These are phyloP conservation scores for Hetaerina americana DNA, from an alignment of 1,140 invertebrate genomes.

Conservation along the genomic window DNA sequence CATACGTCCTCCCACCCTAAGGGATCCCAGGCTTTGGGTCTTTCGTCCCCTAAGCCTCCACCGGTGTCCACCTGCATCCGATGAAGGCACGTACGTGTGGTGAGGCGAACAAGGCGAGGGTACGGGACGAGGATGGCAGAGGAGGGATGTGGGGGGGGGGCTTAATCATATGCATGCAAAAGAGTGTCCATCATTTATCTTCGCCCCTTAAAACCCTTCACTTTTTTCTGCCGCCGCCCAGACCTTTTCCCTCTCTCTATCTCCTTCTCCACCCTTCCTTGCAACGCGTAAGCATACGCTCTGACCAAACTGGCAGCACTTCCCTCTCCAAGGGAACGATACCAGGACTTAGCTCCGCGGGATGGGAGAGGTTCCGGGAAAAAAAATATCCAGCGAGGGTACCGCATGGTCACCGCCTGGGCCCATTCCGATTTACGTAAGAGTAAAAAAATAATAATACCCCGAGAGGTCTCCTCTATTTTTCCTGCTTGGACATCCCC, in stretches of 20 bases:
- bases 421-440: neutral
- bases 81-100: neutral
- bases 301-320: no score
- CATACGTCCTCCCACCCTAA: neutral
- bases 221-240: neutral
- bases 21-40: neutral
- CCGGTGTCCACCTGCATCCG: neutral
- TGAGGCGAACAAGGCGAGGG: no score
- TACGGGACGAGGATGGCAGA: neutral
- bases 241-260: neutral
- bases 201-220: neutral
- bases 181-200: neutral
- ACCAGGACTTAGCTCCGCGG: no score
- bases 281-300: no score
- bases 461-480: neutral
- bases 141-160: neutral
- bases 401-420: neutral
- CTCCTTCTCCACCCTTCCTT: no score
- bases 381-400: neutral
- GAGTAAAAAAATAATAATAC: conserved; percentile 1
- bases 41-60: neutral
- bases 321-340: no score
- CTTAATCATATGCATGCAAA: neutral
- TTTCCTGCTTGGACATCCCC: neutral
- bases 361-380: neutral